Conservation (phyloP, 2,113 vertebrate genomes). For the Periophthalmus modestus region DNA sequence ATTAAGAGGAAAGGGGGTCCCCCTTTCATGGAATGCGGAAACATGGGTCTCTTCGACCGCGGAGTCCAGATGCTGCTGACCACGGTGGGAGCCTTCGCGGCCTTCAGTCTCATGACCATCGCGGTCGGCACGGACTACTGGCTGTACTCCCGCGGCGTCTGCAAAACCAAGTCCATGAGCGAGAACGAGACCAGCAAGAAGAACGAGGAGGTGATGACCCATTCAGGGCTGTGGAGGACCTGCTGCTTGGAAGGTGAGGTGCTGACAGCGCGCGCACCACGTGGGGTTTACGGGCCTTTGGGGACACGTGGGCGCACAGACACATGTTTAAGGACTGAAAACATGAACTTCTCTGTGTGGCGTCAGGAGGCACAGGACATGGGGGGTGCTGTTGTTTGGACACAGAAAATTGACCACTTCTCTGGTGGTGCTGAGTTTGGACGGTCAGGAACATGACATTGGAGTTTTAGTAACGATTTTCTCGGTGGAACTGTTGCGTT, state of each 20-base stretch:
- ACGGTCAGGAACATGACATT: no score
- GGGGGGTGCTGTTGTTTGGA: no score
- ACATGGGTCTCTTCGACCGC: slow-evolving; percentile 99
- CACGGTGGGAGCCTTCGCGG: slow-evolving; percentile 99
- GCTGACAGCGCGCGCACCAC: no score
- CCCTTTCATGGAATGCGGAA: slow-evolving; percentile 99
- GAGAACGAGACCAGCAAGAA: slow-evolving; percentile 99
- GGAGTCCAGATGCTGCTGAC: slow-evolving; percentile 99
- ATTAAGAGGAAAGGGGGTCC: slow-evolving; percentile 92
- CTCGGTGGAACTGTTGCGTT: no score
- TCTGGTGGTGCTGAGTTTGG: no score
- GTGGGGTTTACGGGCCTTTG: no score
- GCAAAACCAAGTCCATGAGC: slow-evolving; percentile 93
- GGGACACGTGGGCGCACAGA: no score
- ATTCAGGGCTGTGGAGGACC: slow-evolving; percentile 99
- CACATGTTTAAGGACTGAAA: no score
- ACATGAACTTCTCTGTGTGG: no score
- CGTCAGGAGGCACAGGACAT: no score
- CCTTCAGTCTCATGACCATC: slow-evolving; percentile 99
- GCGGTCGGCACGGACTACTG: slow-evolving; percentile 99
- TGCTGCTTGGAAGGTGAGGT: slow-evolving; percentile 98
- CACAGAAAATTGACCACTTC: no score
- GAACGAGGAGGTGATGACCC: slow-evolving; percentile 99
- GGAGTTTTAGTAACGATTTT: no score
- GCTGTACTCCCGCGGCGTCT: slow-evolving; percentile 98